Base-by-base conservation (phyloP, 2,113 vertebrate genomes). In the Caranx ignobilis region DNA sequence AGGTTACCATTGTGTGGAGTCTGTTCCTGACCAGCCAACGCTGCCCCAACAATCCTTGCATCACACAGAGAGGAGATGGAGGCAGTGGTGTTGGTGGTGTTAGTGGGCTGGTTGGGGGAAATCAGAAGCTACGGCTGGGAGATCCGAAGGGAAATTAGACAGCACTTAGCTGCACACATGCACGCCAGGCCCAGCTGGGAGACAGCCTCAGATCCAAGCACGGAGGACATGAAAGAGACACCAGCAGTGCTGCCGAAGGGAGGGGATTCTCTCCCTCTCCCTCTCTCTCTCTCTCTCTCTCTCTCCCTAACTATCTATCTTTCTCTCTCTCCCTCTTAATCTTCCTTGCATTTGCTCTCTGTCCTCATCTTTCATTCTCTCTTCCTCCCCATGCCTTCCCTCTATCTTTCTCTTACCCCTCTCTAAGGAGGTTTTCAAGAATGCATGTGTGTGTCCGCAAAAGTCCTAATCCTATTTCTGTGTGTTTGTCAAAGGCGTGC, bases 111-210 rank as follows among this genome's bases (percentile, higher is more conserved):
- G 52, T 32, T 18, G 16, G 61, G 84, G 77, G 76, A 62, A 71
- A 73, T 74, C 79, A 73, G 50, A 76, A 73, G 76, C 71, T 62
- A 59, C 9, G 72, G 86, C 62, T 37, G 9, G 60, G 73, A 85
- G 84, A 92, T 93, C 92, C 89, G 75, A 93, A 65, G 90, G 89
- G 88, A 94, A 94, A 94, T 93, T 93, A 94, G 89, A 74, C 83
- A 78, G 83, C 87, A 91, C 91, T 93, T 91, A 92, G 85, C 90
- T 88, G 75, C 87, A 88, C 86, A 90, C 89, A 92, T 89, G 90
- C 84, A 76, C 86, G 89, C 86, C 83, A 88, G 87, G 80, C 89
- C 88, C 79, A 77, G 86, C 85, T 88, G 81, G 87, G 91, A 90
- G 89, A 90, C 83, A 78, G 86, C 73, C 85, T 86, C 81, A 88